These are phyloP conservation scores for Prochilodus magdalenae DNA, from an alignment of 2,113 vertebrate species.

Conservation along the genomic window DNA sequence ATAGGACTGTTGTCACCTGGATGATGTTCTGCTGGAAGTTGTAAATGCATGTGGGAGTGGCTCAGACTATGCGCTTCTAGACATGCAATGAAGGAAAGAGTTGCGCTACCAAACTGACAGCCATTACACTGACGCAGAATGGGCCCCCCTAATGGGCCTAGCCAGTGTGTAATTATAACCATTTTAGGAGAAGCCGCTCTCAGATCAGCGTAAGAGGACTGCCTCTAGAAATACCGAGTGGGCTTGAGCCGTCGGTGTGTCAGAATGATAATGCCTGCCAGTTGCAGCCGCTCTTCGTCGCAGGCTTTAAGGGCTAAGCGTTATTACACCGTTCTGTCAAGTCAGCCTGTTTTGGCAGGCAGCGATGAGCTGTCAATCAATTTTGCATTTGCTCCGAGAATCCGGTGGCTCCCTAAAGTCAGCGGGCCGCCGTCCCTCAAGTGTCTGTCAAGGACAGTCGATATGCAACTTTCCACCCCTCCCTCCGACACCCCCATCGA, in stretches of 20 bases:
- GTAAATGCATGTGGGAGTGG: conserved; percentile 13
- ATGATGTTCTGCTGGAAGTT: not conserved
- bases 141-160: not conserved
- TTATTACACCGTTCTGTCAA: conserved; percentile 25
- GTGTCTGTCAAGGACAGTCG: conserved; percentile 1
- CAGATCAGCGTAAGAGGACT: not conserved
- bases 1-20: not conserved
- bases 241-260: not conserved
- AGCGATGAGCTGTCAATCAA: not conserved
- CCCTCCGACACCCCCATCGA: too few species aligned
- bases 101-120: conserved; percentile 9
- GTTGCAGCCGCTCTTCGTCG: not conserved
- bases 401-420: not conserved
- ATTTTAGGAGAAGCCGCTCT: conserved; percentile 13
- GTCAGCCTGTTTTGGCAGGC: not conserved
- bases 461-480: not conserved
- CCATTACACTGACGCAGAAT: conserved; percentile 33
- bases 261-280: conserved; percentile 6
- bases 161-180: conserved; percentile 9
- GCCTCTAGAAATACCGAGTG: not conserved
- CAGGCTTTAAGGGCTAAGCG: conserved; percentile 13
- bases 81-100: conserved; percentile 15
- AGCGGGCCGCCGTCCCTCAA: not conserved
- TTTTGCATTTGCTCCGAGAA: not conserved
- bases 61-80: not conserved